Conservation (phyloP, 2,113 vertebrate genomes). For the Malurus cyaneus region DNA sequence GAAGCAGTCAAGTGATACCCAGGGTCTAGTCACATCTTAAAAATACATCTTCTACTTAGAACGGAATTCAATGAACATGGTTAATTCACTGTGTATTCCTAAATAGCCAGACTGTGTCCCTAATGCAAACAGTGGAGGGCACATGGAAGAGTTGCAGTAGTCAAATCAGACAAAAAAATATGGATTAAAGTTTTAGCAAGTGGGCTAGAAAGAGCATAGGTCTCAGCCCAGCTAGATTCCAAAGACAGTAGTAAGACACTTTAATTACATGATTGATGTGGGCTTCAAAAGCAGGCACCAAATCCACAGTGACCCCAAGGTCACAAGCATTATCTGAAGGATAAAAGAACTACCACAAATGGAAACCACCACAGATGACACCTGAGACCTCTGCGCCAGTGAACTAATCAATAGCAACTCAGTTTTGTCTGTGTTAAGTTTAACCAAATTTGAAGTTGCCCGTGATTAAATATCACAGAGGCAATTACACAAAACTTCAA, state of each 20-base stretch:
- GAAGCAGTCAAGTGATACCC: neutral
- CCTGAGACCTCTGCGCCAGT: slow-evolving; percentile 56
- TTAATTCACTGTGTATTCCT: neutral
- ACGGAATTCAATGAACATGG: neutral
- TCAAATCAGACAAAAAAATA: neutral
- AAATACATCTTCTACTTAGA: neutral
- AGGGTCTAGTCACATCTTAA: neutral
- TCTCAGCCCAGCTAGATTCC: slow-evolving; percentile 64
- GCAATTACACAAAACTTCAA: slow-evolving; percentile 66
- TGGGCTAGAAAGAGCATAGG: slow-evolving; percentile 55
- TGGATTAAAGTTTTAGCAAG: slow-evolving; percentile 65
- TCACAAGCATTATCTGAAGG: slow-evolving; percentile 69
- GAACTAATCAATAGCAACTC: slow-evolving; percentile 66
- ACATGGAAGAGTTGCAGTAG: neutral
- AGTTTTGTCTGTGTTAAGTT: slow-evolving; percentile 67
- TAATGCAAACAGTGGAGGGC: neutral
- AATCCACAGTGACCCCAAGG: slow-evolving; percentile 57
- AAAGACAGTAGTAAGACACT: slow-evolving; percentile 68
- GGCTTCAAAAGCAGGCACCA: slow-evolving; percentile 67
- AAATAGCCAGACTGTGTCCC: neutral
- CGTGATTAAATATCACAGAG: slow-evolving; percentile 63
- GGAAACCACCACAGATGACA: slow-evolving; percentile 67
- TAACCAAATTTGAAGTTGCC: slow-evolving; percentile 70
- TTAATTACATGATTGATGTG: slow-evolving; percentile 72
- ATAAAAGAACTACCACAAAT: slow-evolving; percentile 72